Base-by-base conservation (phyloP, 1,140 invertebrate genomes). In the Sinella curviseta region DNA sequence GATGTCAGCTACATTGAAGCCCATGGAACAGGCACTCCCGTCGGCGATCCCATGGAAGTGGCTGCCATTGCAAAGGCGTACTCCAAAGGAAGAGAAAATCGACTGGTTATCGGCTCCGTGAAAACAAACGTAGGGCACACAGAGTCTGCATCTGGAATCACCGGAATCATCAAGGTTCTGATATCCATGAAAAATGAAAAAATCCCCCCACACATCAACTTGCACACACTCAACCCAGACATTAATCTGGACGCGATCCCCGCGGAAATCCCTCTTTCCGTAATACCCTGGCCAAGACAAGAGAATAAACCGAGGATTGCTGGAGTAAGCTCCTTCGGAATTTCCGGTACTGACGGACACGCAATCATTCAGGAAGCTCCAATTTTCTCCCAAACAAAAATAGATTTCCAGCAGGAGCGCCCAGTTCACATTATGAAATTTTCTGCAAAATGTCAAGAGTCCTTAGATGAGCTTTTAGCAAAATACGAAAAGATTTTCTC, bases 261-360 rank as follows among this genome's bases (percentile, higher is more conserved):
- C 3, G 55, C 55, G n/a, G 55, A n/a, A 60, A 60, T 60, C 24
- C 55, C 55, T 17, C 12, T 26, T 3, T 14, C 14, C 4, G 3
- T 16, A 17, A 14, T 74, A 17, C 26, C 24, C 12, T 74, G 70
- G 70, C 70, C 70, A 4, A 14, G 70, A 24, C 4, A 33, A 30
- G 4, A 4, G 17, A 2, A 28, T 8, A 74, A 24, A 17, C 70
- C 70, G 8, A 8, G 70, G 12, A 74, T 74, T 74, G 70, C 70
- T 74, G 70, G 70, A 12, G 74, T 82, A 1, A 82, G 65, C 33
- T 82, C 78, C 1, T 82, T 82, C 74, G 78, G 81, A 26, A 70
- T 82, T 26, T 76, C 70, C 76, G 81, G 81, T 67, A 55, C 81
- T 0, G 77, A 82, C 31, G 78, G 78, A 0, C 81, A 82, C 60